Evolutionary conservation across 2,888 invertebrate species (phyloP), one percentile per base, ranked within the genome.

Genomic region (Cryptus viduatorius): DNA sequence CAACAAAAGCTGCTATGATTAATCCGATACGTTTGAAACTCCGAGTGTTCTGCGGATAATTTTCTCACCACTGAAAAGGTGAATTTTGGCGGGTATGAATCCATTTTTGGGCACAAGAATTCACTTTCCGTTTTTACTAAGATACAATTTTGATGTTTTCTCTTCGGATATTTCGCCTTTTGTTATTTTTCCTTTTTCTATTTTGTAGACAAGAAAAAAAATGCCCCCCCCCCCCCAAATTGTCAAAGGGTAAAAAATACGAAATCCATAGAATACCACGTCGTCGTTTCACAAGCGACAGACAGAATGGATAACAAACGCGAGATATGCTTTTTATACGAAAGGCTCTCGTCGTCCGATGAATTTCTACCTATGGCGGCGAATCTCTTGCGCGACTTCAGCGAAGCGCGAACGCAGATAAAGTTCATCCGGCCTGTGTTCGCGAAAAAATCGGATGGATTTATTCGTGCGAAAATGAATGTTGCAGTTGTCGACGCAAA

Each of bases 381-480:
- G 19, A 82, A 56, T 44, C 3, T 59, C 31, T 29, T 19, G n/a
- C 48, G 59, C 31, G 37, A n/a, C 61, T 68, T 82, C 50, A 82
- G 31, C 68, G 44, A 67, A 68, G 72, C 72, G 78, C 42, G 46
- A 77, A 64, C 16, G 50, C 61, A 48, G 71, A 82, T 82, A 67
- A 78, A 48, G 4, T 31, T 29, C 59, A 37, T 73, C 24, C 10
- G 29, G 56, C n/a, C 19, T 8, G 71, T 12, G 59, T 29, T 59
- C 7, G 29, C 31, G 73, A 14, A 42, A 44, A 44, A 16, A 16
- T 4, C 37, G 31, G n/a, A 10, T 24, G 46, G 67, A 82, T 68
- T 82, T 73, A 73, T 77, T 73, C 61, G 44, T 44, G 78, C 44
- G 78, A 42, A 73, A 82, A 68, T 42, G 31, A 64, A 61, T 61